Base-by-base conservation (phyloP, 2,113 vertebrate species). In the Mobula birostris region DNA sequence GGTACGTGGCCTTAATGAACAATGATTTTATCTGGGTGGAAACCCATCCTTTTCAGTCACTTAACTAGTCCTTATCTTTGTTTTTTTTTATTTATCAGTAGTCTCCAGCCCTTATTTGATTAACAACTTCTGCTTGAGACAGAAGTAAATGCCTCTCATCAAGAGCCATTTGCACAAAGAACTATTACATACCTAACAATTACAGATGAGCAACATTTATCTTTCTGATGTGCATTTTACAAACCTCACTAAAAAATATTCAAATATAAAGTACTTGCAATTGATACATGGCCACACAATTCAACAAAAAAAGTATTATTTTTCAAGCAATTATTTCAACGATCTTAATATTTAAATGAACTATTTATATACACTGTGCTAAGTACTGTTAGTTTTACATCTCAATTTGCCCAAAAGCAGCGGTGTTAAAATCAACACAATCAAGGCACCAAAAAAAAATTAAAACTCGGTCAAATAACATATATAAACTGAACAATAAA, bases 301-400 rank as follows among this genome's bases (percentile, higher is more conserved):
- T 79, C 56, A n/a, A 87, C 11, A 58, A 87, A 24, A 87, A 48
- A 61, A 48, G 14, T 21, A 19, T 21, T 56, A 27, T 29, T 88
- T 88, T 88, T 63, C 56, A 9, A n/a, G 58, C 83, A 88, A 88
- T 88, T 88, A 63, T 56, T 61, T 88, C 29, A 88, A 63, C 29
- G 29, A 24, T 63, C 63, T 8, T n/a, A 88, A 63, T 63, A n/a
- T 24, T 63, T 88, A 9, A 88, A 88, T 15, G 56, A 24, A 88
- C 27, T 61, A 9, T n/a, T 76, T 63, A 56, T 29, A 15, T 14
- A 61, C 56, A 24, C 83, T 61, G 21, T 48, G 24, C 48, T 48
- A 56, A 5, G 29, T 63, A 56, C 58, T n/a, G 29, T 88, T 88
- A 61, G 29, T 88, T 88, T 88, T 88, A 5, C 58, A n/a, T 29